phyloP scores from a whole-genome alignment of 2,113 vertebrate species.

The Pteropus alecto region DNA sequence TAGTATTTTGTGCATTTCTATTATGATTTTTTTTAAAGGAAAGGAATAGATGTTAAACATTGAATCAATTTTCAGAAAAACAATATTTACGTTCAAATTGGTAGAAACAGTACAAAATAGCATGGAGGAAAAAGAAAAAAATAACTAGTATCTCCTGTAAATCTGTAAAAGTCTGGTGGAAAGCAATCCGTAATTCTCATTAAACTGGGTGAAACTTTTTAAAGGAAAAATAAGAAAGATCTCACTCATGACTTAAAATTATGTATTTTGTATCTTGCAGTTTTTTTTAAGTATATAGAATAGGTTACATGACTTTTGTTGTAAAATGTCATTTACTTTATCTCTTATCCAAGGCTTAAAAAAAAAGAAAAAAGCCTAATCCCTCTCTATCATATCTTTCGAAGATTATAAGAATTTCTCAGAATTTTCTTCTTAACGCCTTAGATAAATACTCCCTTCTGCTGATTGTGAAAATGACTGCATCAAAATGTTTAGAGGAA shows the following conservation, averaged over 20 bases:
- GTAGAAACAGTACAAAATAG: constrained; percentile 22
- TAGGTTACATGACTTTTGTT: not conserved
- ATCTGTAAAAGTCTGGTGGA: not conserved
- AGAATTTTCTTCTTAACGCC: not conserved
- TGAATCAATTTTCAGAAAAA: constrained; percentile 31
- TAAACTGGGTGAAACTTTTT: not conserved
- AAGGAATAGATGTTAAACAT: not conserved
- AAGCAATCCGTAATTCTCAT: not conserved
- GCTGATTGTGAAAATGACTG: not conserved
- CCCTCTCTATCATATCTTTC: not conserved
- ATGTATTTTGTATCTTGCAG: not conserved
- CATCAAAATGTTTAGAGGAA: not conserved
- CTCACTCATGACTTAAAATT: not conserved
- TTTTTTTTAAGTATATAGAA: not conserved
- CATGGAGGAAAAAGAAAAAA: not conserved
- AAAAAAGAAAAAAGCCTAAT: not conserved
- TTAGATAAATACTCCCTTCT: not conserved
- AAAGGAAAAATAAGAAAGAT: not conserved
- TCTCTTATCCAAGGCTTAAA: not conserved
- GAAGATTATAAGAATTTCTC: not conserved
- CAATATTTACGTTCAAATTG: not conserved
- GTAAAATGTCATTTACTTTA: not conserved
- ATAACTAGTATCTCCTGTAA: not conserved
- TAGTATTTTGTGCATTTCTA: constrained; percentile 1
- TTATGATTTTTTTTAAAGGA: not conserved